Percentiles rank a stretch among this genome's conserved stretches.
These are phyloP conservation scores for Rhopilema esculentum DNA, from an alignment of 30 jellyfish, hydroid and myxozoan species.

Conservation along the genomic window DNA sequence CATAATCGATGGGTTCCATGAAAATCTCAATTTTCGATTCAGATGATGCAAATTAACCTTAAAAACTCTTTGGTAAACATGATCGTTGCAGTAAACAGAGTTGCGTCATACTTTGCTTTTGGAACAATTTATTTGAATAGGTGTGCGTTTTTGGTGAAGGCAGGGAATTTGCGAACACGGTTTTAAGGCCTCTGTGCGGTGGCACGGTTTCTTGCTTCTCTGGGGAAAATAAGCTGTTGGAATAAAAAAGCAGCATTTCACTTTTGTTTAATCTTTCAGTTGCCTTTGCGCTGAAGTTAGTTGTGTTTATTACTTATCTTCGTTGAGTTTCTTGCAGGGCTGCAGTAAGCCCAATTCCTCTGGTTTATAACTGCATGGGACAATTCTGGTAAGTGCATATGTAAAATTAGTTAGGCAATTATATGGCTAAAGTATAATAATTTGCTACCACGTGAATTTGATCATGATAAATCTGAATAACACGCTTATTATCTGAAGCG, in stretches of 20 bases:
- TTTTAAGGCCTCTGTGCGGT: not conserved
- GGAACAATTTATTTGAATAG: not conserved
- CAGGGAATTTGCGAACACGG: not conserved
- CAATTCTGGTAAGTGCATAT: not conserved
- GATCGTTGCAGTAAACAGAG: not conserved
- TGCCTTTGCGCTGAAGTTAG: not conserved
- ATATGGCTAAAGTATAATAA: too few species aligned
- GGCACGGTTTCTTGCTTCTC: not conserved
- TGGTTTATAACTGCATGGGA: not conserved
- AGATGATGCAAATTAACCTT: too few species aligned
- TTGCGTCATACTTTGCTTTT: not conserved
- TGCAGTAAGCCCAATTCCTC: not conserved
- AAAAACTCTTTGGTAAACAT: not conserved
- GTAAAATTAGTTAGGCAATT: too few species aligned
- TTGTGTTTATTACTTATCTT: not conserved
- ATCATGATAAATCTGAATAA: too few species aligned
- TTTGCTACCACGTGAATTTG: too few species aligned
- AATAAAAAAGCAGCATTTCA: too few species aligned
- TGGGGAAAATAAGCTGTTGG: not conserved
- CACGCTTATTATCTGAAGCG: too few species aligned
- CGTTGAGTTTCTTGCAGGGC: not conserved
- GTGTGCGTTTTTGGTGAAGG: not conserved
- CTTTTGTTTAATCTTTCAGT: not conserved
- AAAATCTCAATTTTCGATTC: too few species aligned
- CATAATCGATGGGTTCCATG: too few species aligned